Evolutionary conservation across 2,797 vertebrate genomes (phyloP), one percentile per base, ranked within the genome.

Genomic region (Adelosebastes latens): DNA sequence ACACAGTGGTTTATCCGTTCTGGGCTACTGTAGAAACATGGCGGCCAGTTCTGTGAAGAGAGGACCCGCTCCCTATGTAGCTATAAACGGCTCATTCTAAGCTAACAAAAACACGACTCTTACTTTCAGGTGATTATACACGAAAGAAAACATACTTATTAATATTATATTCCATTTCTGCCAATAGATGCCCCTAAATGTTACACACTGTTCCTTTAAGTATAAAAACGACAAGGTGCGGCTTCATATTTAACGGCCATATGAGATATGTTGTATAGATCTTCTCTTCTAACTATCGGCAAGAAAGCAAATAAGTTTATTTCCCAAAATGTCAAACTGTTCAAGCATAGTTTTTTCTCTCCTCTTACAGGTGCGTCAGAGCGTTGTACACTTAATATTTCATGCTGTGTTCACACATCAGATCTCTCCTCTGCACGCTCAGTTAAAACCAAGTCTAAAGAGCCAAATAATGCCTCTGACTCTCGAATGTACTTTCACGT

Each of bases 331-430:
- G 20, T 52, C 4, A 9, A 22, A n/a, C 20, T n/a, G 20, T 52
- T 66, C 29, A 77, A 60, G 53, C n/a, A 42, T 6, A 56, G 11
- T 72, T 77, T 60, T 67, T 71, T 64, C 18, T 39, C 52, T 16
- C 20, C 11, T 70, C 39, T 34, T 16, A 72, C 34, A 64, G 46
- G 53, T 32, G 63, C 31, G 64, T 78, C 76, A 42, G 65, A 78
- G 72, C 64, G 27, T 69, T 32, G 65, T 36, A 42, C 68, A 63
- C 71, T 87, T 66, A 81, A 83, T 90, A 87, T 87, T 83, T 90
- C 56, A 88, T 82, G 56, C 29, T 63, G 25, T 52, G 63, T 56
- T 70, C 61, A 87, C 78, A 84, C 68, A 78, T 82, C 70, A 77
- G 68, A 63, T 73, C 63, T 75, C 39, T 73, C 63, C 49, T 75